phyloP scores from a whole-genome alignment of 2,888 invertebrate genomes.

The Scotopteryx bipunctaria region DNA sequence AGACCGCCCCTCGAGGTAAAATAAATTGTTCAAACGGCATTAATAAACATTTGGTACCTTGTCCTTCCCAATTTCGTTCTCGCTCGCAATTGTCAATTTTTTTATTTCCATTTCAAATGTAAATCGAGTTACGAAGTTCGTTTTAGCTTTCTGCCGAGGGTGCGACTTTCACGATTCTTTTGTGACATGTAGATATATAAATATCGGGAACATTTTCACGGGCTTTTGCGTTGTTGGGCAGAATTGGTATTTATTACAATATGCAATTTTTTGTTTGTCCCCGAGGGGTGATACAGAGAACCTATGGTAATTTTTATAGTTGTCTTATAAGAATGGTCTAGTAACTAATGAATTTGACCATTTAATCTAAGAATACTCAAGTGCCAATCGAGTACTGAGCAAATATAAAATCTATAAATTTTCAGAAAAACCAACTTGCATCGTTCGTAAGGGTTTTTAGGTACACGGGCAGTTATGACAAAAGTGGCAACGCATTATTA shows the following conservation, averaged over 20 bases:
- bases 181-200: slow-evolving; percentile 32
- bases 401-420: neutral
- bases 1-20: slow-evolving; percentile 2
- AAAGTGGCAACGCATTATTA: slow-evolving; percentile 27
- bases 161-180: slow-evolving; percentile 51
- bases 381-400: no score
- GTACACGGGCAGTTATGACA: slow-evolving; percentile 12
- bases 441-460: slow-evolving; percentile 1
- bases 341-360: no score
- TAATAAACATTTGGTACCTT: slow-evolving; percentile 41
- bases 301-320: neutral
- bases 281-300: neutral
- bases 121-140: slow-evolving; percentile 68
- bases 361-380: no score
- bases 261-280: slow-evolving; percentile 1
- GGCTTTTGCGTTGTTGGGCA: slow-evolving; percentile 1
- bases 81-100: slow-evolving; percentile 52
- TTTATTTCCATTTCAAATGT: slow-evolving; percentile 63
- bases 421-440: neutral
- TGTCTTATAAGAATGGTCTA: no score
- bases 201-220: slow-evolving; percentile 8
- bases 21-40: slow-evolving; percentile 38
- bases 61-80: slow-evolving; percentile 28
- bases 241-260: neutral
- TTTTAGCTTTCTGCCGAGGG: slow-evolving; percentile 53